Evolutionary conservation across 2,113 vertebrate genomes (phyloP).

Genomic region (Myrmecobius fasciatus): DNA sequence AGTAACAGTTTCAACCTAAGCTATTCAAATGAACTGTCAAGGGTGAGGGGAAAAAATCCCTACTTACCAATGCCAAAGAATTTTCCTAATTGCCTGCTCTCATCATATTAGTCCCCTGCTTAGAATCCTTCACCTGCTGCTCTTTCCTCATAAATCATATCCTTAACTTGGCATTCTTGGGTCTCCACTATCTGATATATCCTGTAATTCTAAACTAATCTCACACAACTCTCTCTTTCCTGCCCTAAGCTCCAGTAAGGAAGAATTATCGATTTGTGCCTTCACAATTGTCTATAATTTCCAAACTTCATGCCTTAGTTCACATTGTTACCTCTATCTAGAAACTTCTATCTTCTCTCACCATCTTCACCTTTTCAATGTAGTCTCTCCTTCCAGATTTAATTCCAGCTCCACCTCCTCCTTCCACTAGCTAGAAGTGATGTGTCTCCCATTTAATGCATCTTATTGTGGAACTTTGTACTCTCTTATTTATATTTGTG

Average conservation of each 20-base stretch:
- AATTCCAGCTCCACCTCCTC: not conserved
- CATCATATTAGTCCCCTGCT: not conserved
- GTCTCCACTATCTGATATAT: not conserved
- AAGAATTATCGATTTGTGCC: not conserved
- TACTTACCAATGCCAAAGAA: not conserved
- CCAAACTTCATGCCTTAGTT: not conserved
- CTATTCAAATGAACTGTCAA: not conserved
- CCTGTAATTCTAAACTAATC: not conserved
- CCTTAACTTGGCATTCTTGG: not conserved
- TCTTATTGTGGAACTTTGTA: not conserved
- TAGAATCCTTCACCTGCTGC: not conserved
- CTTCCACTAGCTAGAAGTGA: not conserved
- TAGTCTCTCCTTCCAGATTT: not conserved
- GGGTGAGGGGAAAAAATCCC: not conserved
- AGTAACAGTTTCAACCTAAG: not conserved
- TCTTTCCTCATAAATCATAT: not conserved
- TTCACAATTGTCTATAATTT: not conserved
- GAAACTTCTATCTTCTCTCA: not conserved
- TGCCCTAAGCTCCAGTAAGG: not conserved
- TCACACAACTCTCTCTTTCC: not conserved
- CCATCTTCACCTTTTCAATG: not conserved
- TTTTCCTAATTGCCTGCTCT: not conserved
- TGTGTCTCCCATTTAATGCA: not conserved
- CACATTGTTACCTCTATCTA: not conserved
- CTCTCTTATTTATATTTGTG: not conserved